Evolutionary conservation across 1,140 invertebrate genomes (phyloP), one percentile per base, ranked within the genome.

Genomic region (Pristionchus pacificus): DNA sequence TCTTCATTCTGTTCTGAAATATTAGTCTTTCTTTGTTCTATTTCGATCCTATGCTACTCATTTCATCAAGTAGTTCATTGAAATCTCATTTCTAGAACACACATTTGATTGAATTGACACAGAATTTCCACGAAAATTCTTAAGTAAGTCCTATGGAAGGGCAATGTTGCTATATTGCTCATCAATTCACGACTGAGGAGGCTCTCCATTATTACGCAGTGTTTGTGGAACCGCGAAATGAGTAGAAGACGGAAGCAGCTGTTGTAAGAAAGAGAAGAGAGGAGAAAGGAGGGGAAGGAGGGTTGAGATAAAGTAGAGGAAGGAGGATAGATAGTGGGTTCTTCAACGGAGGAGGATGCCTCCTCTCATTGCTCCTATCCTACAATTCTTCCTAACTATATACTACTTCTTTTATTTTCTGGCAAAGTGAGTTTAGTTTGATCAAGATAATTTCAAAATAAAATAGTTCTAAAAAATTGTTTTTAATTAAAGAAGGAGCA

Each of bases 401-500:
- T 77, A 57, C 31, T 75, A 69, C 60, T 75, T 75, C 33, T 72
- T 75, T 59, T 75, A 75, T 29, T 75, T 68, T 61, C 67, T 75
- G n/a, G 57, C 74, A 58, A 75, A 75, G 74, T 75, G 59, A 75
- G 74, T 63, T 64, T 24, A 30, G 10, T 13, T 29, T n/a, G n/a
- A n/a, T n/a, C n/a, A n/a, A n/a, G n/a, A n/a, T n/a, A n/a, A n/a
- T n/a, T n/a, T n/a, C n/a, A 10, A 68, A 68, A 24, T 70, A 27
- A 71, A 13, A n/a, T 49, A 14, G 13, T 65, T 49, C 64, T 24
- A 6, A 24, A 27, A 63, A 63, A 49, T n/a, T n/a, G n/a, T n/a
- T n/a, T n/a, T n/a, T n/a, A n/a, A n/a, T n/a, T n/a, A n/a, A n/a
- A n/a, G n/a, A n/a, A n/a, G n/a, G n/a, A n/a, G n/a, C n/a, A n/a